Evolutionary conservation across 2,797 vertebrate genomes (phyloP).

Genomic region (Dryobates pubescens): DNA sequence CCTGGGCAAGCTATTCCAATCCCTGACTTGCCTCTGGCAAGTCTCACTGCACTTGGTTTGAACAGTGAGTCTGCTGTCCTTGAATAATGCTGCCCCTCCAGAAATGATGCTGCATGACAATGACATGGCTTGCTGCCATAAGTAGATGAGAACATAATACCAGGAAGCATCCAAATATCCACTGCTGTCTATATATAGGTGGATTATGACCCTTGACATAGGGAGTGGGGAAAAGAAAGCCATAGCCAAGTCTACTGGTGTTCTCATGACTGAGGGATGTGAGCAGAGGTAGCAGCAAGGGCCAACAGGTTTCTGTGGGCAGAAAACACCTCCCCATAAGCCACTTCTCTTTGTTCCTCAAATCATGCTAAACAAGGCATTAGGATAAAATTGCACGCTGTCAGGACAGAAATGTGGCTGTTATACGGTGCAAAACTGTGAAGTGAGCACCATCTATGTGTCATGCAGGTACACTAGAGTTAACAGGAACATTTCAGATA

Average conservation of each 20-base stretch:
- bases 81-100: not conserved
- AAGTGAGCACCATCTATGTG: not conserved
- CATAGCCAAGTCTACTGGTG: not conserved
- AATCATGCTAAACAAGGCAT: not conserved
- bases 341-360: too few species aligned
- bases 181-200: fast-evolving
- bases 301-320: too few species aligned
- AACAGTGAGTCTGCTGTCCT: not conserved
- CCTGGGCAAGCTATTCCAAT: too few species aligned
- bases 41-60: not conserved
- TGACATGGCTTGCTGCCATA: not conserved
- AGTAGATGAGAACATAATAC: not conserved
- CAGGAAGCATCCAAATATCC: not conserved
- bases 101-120: fast-evolving
- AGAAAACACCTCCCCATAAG: too few species aligned
- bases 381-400: not conserved
- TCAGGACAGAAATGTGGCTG: not conserved
- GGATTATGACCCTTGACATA: not conserved
- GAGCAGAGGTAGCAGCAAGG: too few species aligned
- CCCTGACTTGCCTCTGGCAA: not conserved
- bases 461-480: not conserved
- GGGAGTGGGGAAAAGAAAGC: not conserved
- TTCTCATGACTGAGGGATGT: too few species aligned
- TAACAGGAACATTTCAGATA: not conserved
- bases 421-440: not conserved